Base-by-base conservation (phyloP, 2,797 vertebrate species). In the Columba guinea region DNA sequence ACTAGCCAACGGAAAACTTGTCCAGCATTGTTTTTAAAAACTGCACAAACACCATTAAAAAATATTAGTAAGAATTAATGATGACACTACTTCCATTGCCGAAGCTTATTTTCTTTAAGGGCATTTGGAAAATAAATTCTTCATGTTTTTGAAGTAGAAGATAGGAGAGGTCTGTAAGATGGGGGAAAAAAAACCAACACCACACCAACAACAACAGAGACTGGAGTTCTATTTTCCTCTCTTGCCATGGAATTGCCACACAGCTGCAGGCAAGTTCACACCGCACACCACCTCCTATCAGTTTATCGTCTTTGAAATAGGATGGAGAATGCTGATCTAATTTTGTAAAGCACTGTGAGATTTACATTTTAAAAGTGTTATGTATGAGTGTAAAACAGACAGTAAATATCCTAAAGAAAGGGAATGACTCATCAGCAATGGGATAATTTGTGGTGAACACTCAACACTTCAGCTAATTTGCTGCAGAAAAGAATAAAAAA, bases 401-500 rank as follows among this genome's bases (percentile, higher is more conserved):
- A 74, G 35, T 28, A 87, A 91, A 86, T 49, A 84, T 48, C 67
- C 49, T 77, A 30, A 77, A 95, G 77, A 35, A 84, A 88, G 94
- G 32, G 13, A 74, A 89, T 48, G 78, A 78, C 85, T 74, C 78
- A 76, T 68, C 85, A 96, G 88, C 77, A 96, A 49, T 82, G 56
- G 96, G 67, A 81, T 69, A 92, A 95, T 93, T 91, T 64, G 77
- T 58, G 87, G 79, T 62, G 96, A 93, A 95, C 68, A 88, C 64
- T 91, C 87, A 82, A 69, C 96, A 75, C 39, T 91, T 94, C n/a
- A 81, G 39, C 56, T 93, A 92, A 96, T 69, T 71, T 78, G 24
- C 62, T 95, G 37, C 86, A 89, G 63, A 70, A 94, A 97, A 84
- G 15, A 94, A 84, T 67, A 88, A 94, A 97, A 93, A 97, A 93